Evolutionary conservation across 2,888 invertebrate species (phyloP), one percentile per base, ranked within the genome.

Genomic region (Ommatoiulus sabulosus): DNA sequence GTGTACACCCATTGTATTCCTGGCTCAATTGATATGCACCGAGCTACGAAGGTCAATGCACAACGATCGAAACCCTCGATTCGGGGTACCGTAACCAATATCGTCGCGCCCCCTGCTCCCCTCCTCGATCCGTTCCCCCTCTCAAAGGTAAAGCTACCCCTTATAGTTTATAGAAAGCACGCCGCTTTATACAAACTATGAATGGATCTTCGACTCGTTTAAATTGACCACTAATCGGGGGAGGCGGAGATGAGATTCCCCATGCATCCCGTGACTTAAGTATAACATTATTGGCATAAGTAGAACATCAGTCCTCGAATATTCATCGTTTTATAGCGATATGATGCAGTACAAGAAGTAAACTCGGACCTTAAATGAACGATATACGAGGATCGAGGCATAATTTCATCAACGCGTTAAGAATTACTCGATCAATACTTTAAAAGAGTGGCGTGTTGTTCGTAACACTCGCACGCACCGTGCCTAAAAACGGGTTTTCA

Each of bases 141-240:
- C 57, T 15, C 10, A 20, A 63, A 20, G 20, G 20, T 24, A n/a
- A 0, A 72, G n/a, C n/a, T n/a, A n/a, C n/a, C n/a, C n/a, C n/a
- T n/a, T n/a, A n/a, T n/a, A n/a, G n/a, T n/a, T 8, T 72, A 72
- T 8, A 72, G 3, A 12, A 3, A 10, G 72, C 72, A 63, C 20
- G 63, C 63, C n/a, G 20, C 72, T 24, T 12, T 72, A 72, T 63
- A 63, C n/a, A 20, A 24, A 24, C 4, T 24, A 72, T 52, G 52
- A 52, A 24, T 72, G 72, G 24, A 72, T 24, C 10, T 72, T 72
- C 3, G 24, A n/a, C 24, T 63, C 72, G 24, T 72, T 72, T 72
- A 24, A 72, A 72, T 72, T 72, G 72, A 72, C 72, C 72, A 72
- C 72, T 72, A 72, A 72, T 24, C 24, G 72, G 72, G n/a, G 24